Evolutionary conservation across 2,797 vertebrate genomes (phyloP), one percentile per base, ranked within the genome.

Genomic region (Enteromius anoplus): DNA sequence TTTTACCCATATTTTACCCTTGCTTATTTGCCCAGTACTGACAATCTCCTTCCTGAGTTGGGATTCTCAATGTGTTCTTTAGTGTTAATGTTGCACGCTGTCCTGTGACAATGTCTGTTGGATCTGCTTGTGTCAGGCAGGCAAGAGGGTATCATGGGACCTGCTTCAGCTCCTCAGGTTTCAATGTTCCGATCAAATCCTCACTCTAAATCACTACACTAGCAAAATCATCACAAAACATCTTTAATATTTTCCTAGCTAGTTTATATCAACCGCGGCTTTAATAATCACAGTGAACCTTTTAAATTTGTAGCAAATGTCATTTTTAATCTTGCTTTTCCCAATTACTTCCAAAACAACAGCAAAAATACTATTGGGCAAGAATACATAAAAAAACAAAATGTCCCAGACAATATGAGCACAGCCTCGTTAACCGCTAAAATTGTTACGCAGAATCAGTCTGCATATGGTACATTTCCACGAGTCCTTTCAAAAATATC

Each of bases 311-410:
- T 78, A 34, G 23, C 78, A 84, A 78, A 72, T n/a, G 19, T 75
- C 1, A 14, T 83, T 42, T 86, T 86, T 86, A 83, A 83, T 86
- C 26, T 65, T 76, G 55, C 68, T 85, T 83, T 68, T 37, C 47
- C 49, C 51, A 81, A 78, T 84, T 72, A 34, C 29, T 70, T 72
- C 84, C 40, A 29, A 82, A 81, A 86, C 64, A 84, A 84, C 82
- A 70, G 42, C 72, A 78, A 83, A 81, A 70, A 71, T 66, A 81
- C 65, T 75, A 79, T 40, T 66, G 70, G 40, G 49, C 32, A 82
- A 77, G 66, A 19, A 66, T 32, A 17, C 65, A 70, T 17, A 40
- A 86, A 84, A 87, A 81, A 84, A 87, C 80, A 84, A 89, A 90
- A 88, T 21, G 21, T 19, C 62, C n/a, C 42, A 2, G 6, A 64